Conservation (phyloP, 2,113 vertebrate genomes). For the Notothenia rossii region DNA sequence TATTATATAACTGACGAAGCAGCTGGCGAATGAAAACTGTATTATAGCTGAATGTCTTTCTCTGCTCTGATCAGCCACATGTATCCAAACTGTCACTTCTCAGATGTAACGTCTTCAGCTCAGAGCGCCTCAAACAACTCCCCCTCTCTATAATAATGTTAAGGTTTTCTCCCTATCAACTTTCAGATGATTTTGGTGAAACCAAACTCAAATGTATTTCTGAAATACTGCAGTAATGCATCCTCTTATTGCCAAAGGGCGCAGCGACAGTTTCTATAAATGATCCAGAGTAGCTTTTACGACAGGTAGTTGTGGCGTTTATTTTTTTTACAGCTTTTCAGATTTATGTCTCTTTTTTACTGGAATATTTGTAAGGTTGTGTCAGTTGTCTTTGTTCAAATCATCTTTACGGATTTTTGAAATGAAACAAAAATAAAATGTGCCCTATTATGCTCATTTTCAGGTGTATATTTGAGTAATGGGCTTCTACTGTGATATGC, state of each 20-base stretch:
- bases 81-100: slow-evolving; percentile 44
- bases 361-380: background rate
- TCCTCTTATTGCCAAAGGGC: slow-evolving; percentile 9
- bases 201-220: slow-evolving; percentile 28
- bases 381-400: background rate
- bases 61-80: slow-evolving; percentile 40
- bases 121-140: slow-evolving; percentile 43
- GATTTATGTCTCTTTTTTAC: background rate
- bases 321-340: slow-evolving; percentile 6
- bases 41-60: slow-evolving; percentile 40
- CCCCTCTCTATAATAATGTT: slow-evolving; percentile 25
- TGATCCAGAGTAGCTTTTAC: slow-evolving; percentile 25
- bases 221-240: slow-evolving; percentile 21
- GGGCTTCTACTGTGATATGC: too few relatives aligned
- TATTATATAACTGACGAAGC: slow-evolving; percentile 28
- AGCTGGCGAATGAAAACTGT: slow-evolving; percentile 13
- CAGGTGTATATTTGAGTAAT: too few relatives aligned
- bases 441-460: too few relatives aligned
- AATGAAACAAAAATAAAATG: too few relatives aligned
- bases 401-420: background rate
- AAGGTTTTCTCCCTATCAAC: slow-evolving; percentile 40
- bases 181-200: slow-evolving; percentile 49
- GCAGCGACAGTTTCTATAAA: slow-evolving; percentile 32
- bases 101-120: slow-evolving; percentile 56
- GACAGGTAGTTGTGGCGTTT: background rate